Percentiles rank a stretch among this genome's conserved stretches.
Conservation (phyloP, 2,888 invertebrate species). For the Mactromeris polynyma region DNA sequence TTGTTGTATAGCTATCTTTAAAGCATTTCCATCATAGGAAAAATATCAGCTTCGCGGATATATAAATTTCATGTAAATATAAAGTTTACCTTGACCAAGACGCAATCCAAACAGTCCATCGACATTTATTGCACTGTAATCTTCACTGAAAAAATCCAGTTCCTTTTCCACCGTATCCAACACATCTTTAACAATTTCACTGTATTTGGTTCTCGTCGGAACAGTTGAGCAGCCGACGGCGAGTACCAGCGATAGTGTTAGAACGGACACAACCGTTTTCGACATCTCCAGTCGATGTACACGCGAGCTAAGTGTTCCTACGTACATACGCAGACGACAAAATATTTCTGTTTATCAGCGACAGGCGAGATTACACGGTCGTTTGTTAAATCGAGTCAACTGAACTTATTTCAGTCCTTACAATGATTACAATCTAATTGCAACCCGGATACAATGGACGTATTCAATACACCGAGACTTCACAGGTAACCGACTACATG, state of each 20-base stretch:
- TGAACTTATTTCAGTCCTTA: background rate
- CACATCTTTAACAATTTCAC: conserved; percentile 39
- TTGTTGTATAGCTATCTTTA: too few relatives aligned
- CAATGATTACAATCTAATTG: background rate
- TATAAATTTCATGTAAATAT: background rate
- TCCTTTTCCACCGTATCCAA: conserved; percentile 67
- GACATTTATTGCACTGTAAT: conserved; percentile 79
- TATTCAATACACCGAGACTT: background rate
- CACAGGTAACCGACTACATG: too few relatives aligned
- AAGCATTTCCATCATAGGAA: too few relatives aligned
- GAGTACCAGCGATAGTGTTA: background rate
- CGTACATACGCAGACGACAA: background rate
- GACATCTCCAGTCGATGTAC: background rate
- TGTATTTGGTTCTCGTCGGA: conserved; percentile 12
- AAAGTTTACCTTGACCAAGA: conserved; percentile 78
- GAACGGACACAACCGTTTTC: conserved; percentile 11
- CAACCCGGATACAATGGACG: background rate
- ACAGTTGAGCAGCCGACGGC: conserved; percentile 27
- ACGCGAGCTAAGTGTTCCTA: background rate
- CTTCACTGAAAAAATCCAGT: conserved; percentile 74
- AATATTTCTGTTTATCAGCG: background rate
- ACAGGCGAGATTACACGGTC: background rate
- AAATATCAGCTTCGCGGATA: too few relatives aligned
- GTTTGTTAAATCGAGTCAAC: conserved; percentile 19
- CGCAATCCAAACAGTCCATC: conserved; percentile 81